Evolutionary conservation across 2,797 vertebrate genomes (phyloP), one percentile per base, ranked within the genome.

Genomic region (Rhinogobio ventralis): DNA sequence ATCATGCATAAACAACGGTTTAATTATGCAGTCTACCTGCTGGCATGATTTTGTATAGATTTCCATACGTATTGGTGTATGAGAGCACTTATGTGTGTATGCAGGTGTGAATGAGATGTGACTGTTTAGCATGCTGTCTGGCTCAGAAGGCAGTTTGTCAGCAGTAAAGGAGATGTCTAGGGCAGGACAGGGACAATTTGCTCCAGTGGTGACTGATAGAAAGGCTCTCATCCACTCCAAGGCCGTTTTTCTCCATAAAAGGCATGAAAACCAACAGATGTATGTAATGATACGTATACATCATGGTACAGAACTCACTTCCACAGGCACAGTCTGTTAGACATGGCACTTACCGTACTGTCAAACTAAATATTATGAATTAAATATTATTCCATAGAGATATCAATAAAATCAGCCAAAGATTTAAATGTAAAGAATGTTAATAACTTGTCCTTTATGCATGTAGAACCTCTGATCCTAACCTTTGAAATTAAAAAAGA

Each of bases 121-220:
- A 17, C 25, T n/a, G 28, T 73, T 55, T 82, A 72, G 36, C 10
- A 45, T 10, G n/a, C 66, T 83, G 67, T 8, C 46, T 55, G 76
- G 76, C 68, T 74, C 67, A 79, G 36, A 73, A 83, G 71, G 57
- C 81, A 33, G 25, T 75, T 81, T 60, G 75, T 86, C 85, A 88
- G 85, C 33, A 81, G 81, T 66, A 84, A 80, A 75, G 55, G 82
- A 25, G 28, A 81, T 66, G 67, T 75, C 42, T 73, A 57, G 9
- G 46, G 57, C 45, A 33, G 36, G 42, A 64, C 67, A 72, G 79
- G 67, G 51, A 83, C 79, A 79, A 79, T 82, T 74, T 73, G 57
- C 85, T 73, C 64, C 57, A 33, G 5, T 14, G 25, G 51, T 87
- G 88, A 89, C 68, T 71, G 84, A 84, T 85, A 8, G 39, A 25